Conservation (phyloP, 2,797 vertebrate species). For the Delichon dasypus region DNA sequence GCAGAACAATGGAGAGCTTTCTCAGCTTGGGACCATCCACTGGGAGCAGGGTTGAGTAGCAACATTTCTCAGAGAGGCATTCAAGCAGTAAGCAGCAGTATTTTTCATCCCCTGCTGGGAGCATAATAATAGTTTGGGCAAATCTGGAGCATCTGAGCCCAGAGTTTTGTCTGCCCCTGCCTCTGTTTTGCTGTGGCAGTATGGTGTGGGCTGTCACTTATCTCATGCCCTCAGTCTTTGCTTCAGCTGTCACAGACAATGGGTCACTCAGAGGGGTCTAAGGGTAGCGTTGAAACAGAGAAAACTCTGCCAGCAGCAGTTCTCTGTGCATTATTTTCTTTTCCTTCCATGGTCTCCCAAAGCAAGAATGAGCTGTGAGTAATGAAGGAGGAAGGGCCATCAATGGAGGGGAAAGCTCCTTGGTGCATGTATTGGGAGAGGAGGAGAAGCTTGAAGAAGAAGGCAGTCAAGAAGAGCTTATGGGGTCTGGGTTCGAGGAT, state of each 20-base stretch:
- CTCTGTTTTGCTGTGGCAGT: background rate
- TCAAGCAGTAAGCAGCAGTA: background rate
- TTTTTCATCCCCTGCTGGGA: background rate
- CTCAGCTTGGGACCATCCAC: background rate
- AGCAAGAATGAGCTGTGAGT: background rate
- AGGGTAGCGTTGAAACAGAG: background rate
- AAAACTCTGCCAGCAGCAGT: accelerated
- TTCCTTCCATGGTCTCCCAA: background rate
- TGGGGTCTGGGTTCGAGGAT: background rate
- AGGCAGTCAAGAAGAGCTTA: background rate
- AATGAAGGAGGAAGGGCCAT: background rate
- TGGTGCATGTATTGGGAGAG: background rate
- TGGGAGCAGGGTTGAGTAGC: background rate
- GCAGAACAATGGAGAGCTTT: background rate
- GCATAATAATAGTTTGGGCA: background rate
- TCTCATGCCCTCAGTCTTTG: background rate
- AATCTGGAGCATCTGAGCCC: background rate
- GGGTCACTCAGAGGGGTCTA: background rate
- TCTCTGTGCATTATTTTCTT: background rate
- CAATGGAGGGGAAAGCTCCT: background rate
- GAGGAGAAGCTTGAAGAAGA: background rate
- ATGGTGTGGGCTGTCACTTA: background rate
- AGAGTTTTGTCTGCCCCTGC: background rate
- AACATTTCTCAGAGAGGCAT: background rate
- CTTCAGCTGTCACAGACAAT: background rate